Percentiles rank a stretch among this genome's conserved stretches.
These are phyloP conservation scores for Vespertilio murinus DNA, from an alignment of 2,797 vertebrate genomes.

Conservation along the genomic window DNA sequence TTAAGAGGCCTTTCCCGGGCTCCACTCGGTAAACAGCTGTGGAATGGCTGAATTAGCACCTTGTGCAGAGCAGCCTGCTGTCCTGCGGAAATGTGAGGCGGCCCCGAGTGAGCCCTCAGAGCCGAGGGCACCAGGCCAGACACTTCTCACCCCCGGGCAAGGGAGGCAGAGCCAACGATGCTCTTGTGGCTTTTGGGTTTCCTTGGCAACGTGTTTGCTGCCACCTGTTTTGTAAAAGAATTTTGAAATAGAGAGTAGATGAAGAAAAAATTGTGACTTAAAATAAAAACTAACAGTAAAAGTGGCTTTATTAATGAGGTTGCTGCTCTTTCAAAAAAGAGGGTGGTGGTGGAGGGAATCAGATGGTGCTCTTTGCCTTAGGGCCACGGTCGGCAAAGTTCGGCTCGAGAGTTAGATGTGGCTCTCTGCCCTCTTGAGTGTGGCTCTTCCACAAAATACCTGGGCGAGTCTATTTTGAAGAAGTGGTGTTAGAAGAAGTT, in stretches of 20 bases:
- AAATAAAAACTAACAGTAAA: neutral
- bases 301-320: slow-evolving; percentile 9
- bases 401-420: too few relatives aligned
- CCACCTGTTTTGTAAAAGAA: slow-evolving; percentile 11
- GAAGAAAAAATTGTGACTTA: neutral
- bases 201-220: neutral
- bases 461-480: too few relatives aligned
- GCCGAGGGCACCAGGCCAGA: neutral
- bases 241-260: slow-evolving; percentile 13
- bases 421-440: too few relatives aligned
- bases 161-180: neutral
- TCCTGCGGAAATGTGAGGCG: neutral
- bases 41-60: slow-evolving; percentile 74
- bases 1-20: slow-evolving; percentile 30
- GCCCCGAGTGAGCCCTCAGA: neutral
- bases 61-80: slow-evolving; percentile 52
- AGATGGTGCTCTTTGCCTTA: neutral
- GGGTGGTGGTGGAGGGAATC: neutral
- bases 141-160: neutral
- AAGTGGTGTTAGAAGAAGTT: too few relatives aligned
- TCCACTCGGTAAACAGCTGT: slow-evolving; percentile 69
- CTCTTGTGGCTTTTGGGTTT: neutral
- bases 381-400: too few relatives aligned
- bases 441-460: too few relatives aligned
- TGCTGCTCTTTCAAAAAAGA: neutral